These are phyloP conservation scores for Poecilia gillii DNA, from an alignment of 2,797 vertebrate genomes.

Conservation along the genomic window DNA sequence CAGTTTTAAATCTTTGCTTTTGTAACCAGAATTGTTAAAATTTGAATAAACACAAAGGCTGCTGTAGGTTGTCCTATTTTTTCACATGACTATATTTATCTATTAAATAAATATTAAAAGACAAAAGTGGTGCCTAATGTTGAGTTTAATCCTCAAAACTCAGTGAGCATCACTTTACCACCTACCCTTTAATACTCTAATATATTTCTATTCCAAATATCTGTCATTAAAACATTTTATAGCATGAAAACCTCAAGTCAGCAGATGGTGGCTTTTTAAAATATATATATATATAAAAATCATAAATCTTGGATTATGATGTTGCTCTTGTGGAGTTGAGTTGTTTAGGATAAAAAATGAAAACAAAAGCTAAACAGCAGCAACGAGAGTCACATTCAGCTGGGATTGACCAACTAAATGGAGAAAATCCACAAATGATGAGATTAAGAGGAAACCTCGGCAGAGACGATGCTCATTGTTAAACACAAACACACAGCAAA, in stretches of 20 bases:
- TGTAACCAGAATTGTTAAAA: background rate
- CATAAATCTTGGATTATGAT: background rate
- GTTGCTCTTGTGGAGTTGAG: background rate
- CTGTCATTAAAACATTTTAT: slow-evolving; percentile 29
- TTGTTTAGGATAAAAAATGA: background rate
- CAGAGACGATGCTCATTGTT: slow-evolving; percentile 14
- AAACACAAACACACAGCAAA: background rate
- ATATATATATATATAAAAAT: background rate
- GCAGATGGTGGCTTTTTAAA: slow-evolving; percentile 50
- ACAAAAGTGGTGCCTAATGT: background rate
- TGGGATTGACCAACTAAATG: slow-evolving; percentile 22
- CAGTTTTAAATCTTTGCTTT: background rate
- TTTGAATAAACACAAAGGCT: background rate
- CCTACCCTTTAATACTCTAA: slow-evolving; percentile 7
- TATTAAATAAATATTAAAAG: background rate
- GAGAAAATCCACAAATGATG: slow-evolving; percentile 39
- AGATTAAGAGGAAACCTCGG: slow-evolving; percentile 22
- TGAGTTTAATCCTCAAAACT: background rate
- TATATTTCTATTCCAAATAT: slow-evolving; percentile 29
- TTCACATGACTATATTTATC: background rate
- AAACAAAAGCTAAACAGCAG: background rate
- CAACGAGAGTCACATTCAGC: slow-evolving; percentile 6
- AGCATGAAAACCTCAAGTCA: slow-evolving; percentile 29
- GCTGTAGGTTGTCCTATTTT: background rate
- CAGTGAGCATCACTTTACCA: background rate